phyloP scores from a whole-genome alignment of 1,140 invertebrate species.

The Aphelenchoides besseyi region DNA sequence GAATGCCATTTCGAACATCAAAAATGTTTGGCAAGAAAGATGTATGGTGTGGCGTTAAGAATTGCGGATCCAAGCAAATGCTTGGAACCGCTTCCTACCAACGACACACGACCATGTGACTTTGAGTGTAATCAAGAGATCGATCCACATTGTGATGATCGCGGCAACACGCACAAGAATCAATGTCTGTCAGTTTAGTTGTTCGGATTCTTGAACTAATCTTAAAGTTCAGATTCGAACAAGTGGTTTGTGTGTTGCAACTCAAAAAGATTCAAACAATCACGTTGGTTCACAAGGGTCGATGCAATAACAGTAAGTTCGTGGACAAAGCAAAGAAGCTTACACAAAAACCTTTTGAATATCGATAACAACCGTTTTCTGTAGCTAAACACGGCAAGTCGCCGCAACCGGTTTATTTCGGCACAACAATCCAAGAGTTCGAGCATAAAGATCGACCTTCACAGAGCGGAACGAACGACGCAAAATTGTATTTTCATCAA shows the following conservation, averaged over 20 bases:
- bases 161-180: constrained; percentile 37
- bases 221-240: constrained; percentile 9
- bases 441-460: not conserved
- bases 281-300: not conserved
- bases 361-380: too few relatives aligned
- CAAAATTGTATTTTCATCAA: not conserved
- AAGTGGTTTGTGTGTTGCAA: not conserved
- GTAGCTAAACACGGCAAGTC: not conserved
- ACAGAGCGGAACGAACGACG: not conserved
- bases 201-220: constrained; percentile 5
- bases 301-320: not conserved
- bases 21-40: constrained; percentile 19
- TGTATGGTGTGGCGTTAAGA: constrained; percentile 10
- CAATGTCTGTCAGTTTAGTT: constrained; percentile 30
- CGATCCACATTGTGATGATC: constrained; percentile 47
- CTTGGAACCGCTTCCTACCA: not conserved
- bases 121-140: constrained; percentile 42
- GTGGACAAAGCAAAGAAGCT: not conserved
- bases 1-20: not conserved
- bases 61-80: not conserved
- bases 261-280: not conserved
- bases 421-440: constrained; percentile 8
- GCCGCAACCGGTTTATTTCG: not conserved
- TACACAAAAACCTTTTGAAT: not conserved
- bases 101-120: constrained; percentile 17